These are phyloP conservation scores for Micromys minutus DNA, from an alignment of 2,113 vertebrate genomes.

Conservation along the genomic window DNA sequence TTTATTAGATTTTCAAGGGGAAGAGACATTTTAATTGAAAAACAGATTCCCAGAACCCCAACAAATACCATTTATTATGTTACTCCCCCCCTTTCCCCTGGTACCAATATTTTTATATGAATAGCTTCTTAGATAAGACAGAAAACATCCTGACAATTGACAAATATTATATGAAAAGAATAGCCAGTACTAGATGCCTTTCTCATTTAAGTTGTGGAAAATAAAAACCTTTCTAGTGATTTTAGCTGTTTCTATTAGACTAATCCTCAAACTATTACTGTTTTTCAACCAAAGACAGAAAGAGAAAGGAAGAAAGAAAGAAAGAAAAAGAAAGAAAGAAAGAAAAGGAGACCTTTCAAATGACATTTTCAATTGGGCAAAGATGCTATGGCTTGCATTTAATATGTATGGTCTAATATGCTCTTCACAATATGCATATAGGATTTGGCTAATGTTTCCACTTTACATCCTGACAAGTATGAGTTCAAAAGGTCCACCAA, in stretches of 20 bases:
- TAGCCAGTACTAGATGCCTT: neutral
- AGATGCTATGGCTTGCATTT: neutral
- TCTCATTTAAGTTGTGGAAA: constrained; percentile 19
- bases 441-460: neutral
- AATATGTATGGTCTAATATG: neutral
- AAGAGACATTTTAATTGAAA: constrained; percentile 57
- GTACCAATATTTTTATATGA: constrained; percentile 1
- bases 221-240: neutral
- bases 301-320: too few relatives aligned
- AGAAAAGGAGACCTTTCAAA: neutral
- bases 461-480: neutral
- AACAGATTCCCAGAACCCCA: constrained; percentile 53
- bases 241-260: neutral
- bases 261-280: neutral
- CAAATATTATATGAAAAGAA: neutral
- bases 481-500: neutral
- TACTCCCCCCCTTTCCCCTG: neutral
- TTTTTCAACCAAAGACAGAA: too few relatives aligned
- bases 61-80: neutral
- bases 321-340: neutral
- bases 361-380: neutral
- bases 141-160: neutral
- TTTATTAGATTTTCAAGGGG: constrained; percentile 61
- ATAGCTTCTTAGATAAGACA: constrained; percentile 27
- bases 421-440: neutral